phyloP scores from a whole-genome alignment of 1,140 invertebrate genomes.

The Papilio glaucus region DNA sequence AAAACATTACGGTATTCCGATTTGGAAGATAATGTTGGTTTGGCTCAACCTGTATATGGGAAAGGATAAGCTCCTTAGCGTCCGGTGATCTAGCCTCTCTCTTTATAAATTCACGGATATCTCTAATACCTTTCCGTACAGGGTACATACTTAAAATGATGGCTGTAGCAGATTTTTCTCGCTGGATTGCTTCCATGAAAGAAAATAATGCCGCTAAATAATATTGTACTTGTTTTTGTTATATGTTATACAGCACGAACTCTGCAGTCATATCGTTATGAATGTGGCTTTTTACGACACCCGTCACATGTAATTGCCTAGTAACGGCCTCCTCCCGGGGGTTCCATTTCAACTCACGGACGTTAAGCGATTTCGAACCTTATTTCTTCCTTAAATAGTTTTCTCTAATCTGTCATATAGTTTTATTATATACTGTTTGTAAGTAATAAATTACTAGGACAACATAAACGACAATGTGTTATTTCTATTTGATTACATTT shows the following conservation, averaged over 20 bases:
- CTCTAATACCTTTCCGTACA: too few species aligned
- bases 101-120: too few species aligned
- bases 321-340: constrained; percentile 60
- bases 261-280: constrained; percentile 44
- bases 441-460: constrained; percentile 6
- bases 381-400: constrained; percentile 49
- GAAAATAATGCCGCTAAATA: not conserved
- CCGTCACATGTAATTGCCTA: constrained; percentile 74
- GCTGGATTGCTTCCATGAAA: not conserved
- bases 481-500: constrained; percentile 10
- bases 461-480: constrained; percentile 21
- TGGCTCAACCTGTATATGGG: too few species aligned
- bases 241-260: constrained; percentile 6
- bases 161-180: too few species aligned
- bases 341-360: constrained; percentile 46
- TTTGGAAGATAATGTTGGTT: too few species aligned
- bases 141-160: too few species aligned
- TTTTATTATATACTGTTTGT: constrained; percentile 46
- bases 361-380: constrained; percentile 44
- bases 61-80: too few species aligned
- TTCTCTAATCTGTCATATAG: constrained; percentile 51
- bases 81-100: too few species aligned
- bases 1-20: too few species aligned
- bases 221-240: constrained; percentile 23
- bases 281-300: constrained; percentile 68